Evolutionary conservation across 92 coral and sea anemone genomes (phyloP).

Genomic region (Zoanthus gigantus): DNA sequence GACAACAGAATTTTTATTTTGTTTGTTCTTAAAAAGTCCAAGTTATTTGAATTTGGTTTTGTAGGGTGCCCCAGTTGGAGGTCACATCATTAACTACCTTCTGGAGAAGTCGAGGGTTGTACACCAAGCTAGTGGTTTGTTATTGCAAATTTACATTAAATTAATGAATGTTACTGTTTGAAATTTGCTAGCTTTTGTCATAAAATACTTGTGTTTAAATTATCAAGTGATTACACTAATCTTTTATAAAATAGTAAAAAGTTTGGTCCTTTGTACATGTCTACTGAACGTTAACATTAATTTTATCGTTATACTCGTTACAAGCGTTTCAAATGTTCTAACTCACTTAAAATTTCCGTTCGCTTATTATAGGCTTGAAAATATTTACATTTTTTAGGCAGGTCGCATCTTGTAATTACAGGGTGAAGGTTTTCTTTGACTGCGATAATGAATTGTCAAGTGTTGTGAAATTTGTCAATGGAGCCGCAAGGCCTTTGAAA

Average conservation of each 20-base stretch:
- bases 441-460: conserved; percentile 47
- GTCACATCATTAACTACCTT: conserved; percentile 95
- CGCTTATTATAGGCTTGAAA: too few species aligned
- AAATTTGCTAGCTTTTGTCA: not conserved
- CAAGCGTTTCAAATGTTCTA: too few species aligned
- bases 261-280: too few species aligned
- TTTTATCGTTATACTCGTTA: too few species aligned
- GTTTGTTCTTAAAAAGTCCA: not conserved
- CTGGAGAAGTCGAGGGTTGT: conserved; percentile 98
- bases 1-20: not conserved
- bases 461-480: conserved; percentile 60
- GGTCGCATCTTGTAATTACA: conserved; percentile 53
- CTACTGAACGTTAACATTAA: too few species aligned
- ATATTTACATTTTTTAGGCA: not conserved
- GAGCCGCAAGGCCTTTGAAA: conserved; percentile 46
- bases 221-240: too few species aligned
- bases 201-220: too few species aligned
- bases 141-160: not conserved
- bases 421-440: conserved; percentile 39
- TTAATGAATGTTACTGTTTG: not conserved
- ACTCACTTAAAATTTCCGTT: too few species aligned
- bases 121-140: conserved; percentile 91
- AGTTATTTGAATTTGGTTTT: not conserved
- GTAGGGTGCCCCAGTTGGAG: conserved; percentile 98
- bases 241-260: too few species aligned